Conservation (phyloP, 2,797 vertebrate genomes). For the Coranthus polyacanthus region DNA sequence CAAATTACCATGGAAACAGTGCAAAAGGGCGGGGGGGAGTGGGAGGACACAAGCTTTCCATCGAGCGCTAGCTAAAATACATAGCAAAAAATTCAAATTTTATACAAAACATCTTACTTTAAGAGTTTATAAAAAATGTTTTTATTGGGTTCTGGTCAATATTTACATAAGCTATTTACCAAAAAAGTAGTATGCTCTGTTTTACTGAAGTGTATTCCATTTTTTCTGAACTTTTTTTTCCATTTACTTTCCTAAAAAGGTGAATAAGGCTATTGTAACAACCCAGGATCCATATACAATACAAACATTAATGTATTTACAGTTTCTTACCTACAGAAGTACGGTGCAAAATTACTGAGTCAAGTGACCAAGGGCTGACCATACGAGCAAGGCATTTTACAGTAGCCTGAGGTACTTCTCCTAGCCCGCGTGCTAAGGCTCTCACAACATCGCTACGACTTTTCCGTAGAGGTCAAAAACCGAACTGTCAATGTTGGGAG, state of each 20-base stretch:
- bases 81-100: conserved; percentile 99
- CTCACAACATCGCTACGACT: conserved; percentile 50
- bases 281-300: conserved; percentile 97
- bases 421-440: conserved; percentile 68
- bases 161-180: conserved; percentile 99
- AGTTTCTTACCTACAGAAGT: conserved; percentile 93
- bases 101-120: conserved; percentile 99
- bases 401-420: conserved; percentile 88
- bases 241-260: conserved; percentile 92
- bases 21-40: conserved; percentile 92
- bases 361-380: conserved; percentile 91
- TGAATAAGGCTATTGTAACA: conserved; percentile 99
- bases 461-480: conserved; percentile 6
- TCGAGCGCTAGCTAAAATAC: conserved; percentile 99
- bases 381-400: conserved; percentile 99
- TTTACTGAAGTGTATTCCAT: conserved; percentile 79
- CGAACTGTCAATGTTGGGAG: conserved; percentile 37
- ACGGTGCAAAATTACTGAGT: conserved; percentile 97
- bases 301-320: conserved; percentile 98
- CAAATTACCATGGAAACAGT: conserved; percentile 92
- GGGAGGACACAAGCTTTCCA: conserved; percentile 92
- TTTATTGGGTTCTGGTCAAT: conserved; percentile 88
- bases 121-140: conserved; percentile 96
- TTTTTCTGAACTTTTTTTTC: conserved; percentile 83
- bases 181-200: conserved; percentile 89